Conservation (phyloP, 2,113 vertebrate species). For the Periophthalmus modestus region DNA sequence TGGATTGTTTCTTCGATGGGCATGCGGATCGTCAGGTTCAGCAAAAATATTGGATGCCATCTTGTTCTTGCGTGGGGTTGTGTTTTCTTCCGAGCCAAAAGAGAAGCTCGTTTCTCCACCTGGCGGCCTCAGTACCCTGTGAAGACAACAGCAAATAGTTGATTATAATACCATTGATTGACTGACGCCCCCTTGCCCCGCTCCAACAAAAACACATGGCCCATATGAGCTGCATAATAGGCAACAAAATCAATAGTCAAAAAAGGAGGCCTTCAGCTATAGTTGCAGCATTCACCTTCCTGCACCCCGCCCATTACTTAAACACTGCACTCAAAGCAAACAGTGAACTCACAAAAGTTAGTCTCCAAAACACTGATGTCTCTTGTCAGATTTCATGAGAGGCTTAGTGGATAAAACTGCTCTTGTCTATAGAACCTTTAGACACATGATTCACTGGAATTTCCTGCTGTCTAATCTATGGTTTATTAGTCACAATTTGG, state of each 20-base stretch:
- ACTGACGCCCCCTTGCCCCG: constrained; percentile 12
- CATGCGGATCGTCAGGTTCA: constrained; percentile 88
- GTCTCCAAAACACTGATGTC: constrained; percentile 64
- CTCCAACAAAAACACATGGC: constrained; percentile 16
- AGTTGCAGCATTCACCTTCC: constrained; percentile 28
- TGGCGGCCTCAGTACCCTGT: constrained; percentile 92
- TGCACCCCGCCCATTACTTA: constrained; percentile 37
- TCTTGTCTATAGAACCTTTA: constrained; percentile 51
- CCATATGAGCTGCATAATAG: constrained; percentile 22
- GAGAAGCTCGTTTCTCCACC: constrained; percentile 93
- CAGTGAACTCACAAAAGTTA: constrained; percentile 43
- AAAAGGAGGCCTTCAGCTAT: constrained; percentile 36
- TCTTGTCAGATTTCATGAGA: constrained; percentile 66
- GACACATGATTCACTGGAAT: constrained; percentile 20
- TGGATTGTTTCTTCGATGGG: constrained; percentile 82
- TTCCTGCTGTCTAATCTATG: constrained; percentile 12
- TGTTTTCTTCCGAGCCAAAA: constrained; percentile 83
- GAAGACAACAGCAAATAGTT: constrained; percentile 15
- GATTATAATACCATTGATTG: not conserved
- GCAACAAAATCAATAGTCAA: constrained; percentile 43
- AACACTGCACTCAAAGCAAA: constrained; percentile 31
- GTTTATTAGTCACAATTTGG: not conserved
- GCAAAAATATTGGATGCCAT: constrained; percentile 97
- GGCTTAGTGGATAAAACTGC: constrained; percentile 42
- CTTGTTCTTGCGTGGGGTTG: constrained; percentile 86